These are phyloP conservation scores for Nemotelus pantherinus DNA, from an alignment of 2,888 invertebrate species.

Conservation along the genomic window DNA sequence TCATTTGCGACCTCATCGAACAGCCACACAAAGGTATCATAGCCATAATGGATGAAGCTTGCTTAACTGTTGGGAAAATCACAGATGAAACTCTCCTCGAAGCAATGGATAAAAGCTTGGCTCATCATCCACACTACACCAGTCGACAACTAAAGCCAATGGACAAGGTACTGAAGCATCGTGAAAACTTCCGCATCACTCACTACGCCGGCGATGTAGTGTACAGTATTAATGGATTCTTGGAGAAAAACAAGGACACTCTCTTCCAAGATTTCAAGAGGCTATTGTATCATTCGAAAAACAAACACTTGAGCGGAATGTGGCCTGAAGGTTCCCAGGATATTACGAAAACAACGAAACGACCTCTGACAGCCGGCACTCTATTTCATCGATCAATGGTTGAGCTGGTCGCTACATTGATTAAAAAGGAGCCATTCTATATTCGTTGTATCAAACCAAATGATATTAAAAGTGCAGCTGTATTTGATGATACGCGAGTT, in stretches of 20 bases:
- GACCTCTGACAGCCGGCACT: conserved; percentile 93
- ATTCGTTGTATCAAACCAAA: conserved; percentile 98
- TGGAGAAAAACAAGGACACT: conserved; percentile 97
- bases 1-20: conserved; percentile 96
- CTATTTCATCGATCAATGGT: conserved; percentile 96
- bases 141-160: conserved; percentile 85
- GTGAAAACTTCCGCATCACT: conserved; percentile 82
- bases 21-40: conserved; percentile 90
- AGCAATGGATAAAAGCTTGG: conserved; percentile 91
- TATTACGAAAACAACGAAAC: conserved; percentile 90
- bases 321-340: conserved; percentile 97
- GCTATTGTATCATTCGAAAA: conserved; percentile 83
- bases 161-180: conserved; percentile 82
- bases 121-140: conserved; percentile 88
- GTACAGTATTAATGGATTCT: conserved; percentile 88
- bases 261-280: conserved; percentile 97
- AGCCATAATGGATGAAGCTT: conserved; percentile 97
- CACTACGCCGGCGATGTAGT: conserved; percentile 98
- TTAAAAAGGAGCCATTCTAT: conserved; percentile 95
- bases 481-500: conserved; percentile 84
- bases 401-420: conserved; percentile 85
- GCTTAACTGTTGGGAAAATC: conserved; percentile 93
- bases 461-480: conserved; percentile 86
- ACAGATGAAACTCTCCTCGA: conserved; percentile 85
- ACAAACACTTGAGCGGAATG: conserved; percentile 82